phyloP scores from a whole-genome alignment of 2,797 vertebrate genomes.

The Phylloscopus collybita region DNA sequence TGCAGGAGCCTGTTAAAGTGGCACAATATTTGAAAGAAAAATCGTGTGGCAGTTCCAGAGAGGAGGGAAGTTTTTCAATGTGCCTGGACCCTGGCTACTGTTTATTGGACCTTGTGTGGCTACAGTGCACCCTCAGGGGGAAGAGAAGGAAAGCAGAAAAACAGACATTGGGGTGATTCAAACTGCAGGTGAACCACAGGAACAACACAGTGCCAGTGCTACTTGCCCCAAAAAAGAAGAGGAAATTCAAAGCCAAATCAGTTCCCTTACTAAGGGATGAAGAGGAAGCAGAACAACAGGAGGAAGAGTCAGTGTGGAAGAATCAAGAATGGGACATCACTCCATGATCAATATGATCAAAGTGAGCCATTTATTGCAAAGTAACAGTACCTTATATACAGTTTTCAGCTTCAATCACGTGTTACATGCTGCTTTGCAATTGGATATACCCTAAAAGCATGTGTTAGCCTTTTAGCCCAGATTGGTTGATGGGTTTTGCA shows the following conservation, averaged over 20 bases:
- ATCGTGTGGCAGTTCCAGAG: too few species aligned
- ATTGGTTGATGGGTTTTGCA: too few species aligned
- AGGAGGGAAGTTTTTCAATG: neutral
- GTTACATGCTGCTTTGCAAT: too few species aligned
- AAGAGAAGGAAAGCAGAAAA: neutral
- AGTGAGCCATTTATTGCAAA: too few species aligned
- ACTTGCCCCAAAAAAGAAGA: neutral
- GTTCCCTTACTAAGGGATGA: neutral
- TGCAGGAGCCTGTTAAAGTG: neutral
- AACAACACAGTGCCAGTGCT: neutral
- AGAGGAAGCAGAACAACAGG: neutral
- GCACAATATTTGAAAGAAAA: neutral
- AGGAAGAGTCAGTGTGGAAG: neutral
- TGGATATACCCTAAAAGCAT: too few species aligned
- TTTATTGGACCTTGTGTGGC: neutral
- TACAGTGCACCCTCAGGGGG: neutral
- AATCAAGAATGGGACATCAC: too few species aligned
- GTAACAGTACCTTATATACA: too few species aligned
- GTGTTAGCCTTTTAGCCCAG: too few species aligned
- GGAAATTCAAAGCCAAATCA: neutral
- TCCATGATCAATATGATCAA: too few species aligned
- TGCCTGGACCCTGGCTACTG: neutral
- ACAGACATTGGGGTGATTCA: neutral
- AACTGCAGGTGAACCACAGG: neutral
- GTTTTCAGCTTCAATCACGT: too few species aligned